phyloP scores from a whole-genome alignment of 2,113 vertebrate species.

The Dasypus novemcinctus region DNA sequence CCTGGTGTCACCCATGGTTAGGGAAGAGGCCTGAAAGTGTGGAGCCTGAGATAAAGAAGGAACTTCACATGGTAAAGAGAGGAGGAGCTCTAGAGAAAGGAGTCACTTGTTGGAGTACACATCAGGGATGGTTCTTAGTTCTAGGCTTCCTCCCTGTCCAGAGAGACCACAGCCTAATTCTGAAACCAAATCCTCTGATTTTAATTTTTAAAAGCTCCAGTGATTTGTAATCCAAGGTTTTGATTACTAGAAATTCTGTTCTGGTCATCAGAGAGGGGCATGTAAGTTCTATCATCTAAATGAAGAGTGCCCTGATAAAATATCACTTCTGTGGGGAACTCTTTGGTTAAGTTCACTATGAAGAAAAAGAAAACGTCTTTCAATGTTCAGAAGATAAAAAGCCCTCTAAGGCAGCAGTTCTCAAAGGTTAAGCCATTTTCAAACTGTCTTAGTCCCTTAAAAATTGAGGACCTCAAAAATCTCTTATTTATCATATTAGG shows the following conservation, averaged over 20 bases:
- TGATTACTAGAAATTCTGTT: not conserved
- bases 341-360: not conserved
- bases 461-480: not conserved
- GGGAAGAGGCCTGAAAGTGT: not conserved
- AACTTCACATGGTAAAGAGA: not conserved
- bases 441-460: conserved; percentile 15
- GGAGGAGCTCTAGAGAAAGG: not conserved
- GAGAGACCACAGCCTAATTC: not conserved
- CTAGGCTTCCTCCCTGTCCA: not conserved
- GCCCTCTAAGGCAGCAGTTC: not conserved
- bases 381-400: not conserved
- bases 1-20: not conserved
- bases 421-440: not conserved
- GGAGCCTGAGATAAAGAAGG: not conserved
- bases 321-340: not conserved
- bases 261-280: not conserved
- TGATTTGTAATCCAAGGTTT: not conserved
- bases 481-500: conserved; percentile 6
- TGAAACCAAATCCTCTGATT: conserved; percentile 8
- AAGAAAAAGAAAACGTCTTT: conserved; percentile 15
- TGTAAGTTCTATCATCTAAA: not conserved
- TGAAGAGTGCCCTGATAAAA: not conserved
- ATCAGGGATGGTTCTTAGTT: not conserved
- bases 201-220: not conserved
- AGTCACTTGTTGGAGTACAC: not conserved